Conservation (phyloP, 2,113 vertebrate species). For the Phyllopteryx taeniolatus region DNA sequence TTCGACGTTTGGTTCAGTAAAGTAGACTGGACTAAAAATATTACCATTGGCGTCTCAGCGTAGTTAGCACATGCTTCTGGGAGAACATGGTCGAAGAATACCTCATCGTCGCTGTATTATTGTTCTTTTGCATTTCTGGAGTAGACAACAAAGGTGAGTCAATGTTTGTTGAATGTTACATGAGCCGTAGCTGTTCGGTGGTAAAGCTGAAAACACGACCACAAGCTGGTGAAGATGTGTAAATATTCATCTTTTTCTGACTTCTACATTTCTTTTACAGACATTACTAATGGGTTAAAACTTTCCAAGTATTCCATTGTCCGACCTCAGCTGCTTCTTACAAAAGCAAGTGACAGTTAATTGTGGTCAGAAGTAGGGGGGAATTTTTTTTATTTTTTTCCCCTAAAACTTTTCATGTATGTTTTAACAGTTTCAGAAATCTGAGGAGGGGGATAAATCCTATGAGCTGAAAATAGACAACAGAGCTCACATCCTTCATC, state of each 20-base stretch:
- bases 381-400: neutral
- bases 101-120: neutral
- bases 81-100: slow-evolving; percentile 27
- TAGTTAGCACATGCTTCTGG: neutral
- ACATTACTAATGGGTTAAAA: slow-evolving; percentile 20
- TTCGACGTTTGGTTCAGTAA: neutral
- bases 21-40: neutral
- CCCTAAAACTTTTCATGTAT: neutral
- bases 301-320: slow-evolving; percentile 61
- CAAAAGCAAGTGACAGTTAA: slow-evolving; percentile 36
- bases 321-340: slow-evolving; percentile 54
- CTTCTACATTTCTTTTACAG: slow-evolving; percentile 30
- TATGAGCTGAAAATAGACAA: slow-evolving; percentile 65
- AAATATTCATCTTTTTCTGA: neutral
- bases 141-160: slow-evolving; percentile 51
- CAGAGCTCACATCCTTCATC: slow-evolving; percentile 49
- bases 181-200: neutral
- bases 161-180: neutral
- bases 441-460: slow-evolving; percentile 34
- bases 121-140: slow-evolving; percentile 17
- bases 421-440: slow-evolving; percentile 16
- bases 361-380: slow-evolving; percentile 33
- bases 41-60: neutral
- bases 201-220: no score
- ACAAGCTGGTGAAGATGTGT: neutral